Evolutionary conservation across 2,113 vertebrate species (phyloP), one percentile per base, ranked within the genome.

Genomic region (Nesoenas mayeri): DNA sequence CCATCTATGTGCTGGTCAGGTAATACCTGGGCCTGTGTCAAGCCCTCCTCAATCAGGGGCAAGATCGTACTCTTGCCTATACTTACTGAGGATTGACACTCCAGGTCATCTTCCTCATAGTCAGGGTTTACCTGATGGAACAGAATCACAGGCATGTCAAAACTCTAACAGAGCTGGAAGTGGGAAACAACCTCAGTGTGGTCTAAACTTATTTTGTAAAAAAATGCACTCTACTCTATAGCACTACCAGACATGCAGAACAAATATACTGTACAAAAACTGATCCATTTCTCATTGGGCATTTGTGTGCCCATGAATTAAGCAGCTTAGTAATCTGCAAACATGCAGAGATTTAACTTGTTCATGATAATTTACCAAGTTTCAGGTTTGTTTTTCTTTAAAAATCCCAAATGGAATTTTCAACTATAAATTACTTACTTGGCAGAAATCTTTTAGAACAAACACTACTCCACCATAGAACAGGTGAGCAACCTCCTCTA

Each of bases 41-140:
- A 95, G 79, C 94, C 89, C 95, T 96, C 96, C 92, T 95, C 58
- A 75, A 73, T 15, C 12, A 80, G 86, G 95, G 96, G 96, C 96
- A 93, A 79, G 95, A 93, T 75, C 62, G 71, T 69, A 74, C 88
- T 94, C 97, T 97, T 94, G 96, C 96, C 96, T 97, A 89, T 98
- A 99, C 99, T 99, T 98, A 99, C 99, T 95, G 99, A 98, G 83
- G 98, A 98, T 93, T 99, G 98, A 96, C 98, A 98, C 95, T 99
- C 99, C 92, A 98, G 98, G 95, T 98, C 98, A 96, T 99, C 99
- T 97, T 99, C 99, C 97, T 99, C 99, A 98, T 98, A 99, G 97
- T 99, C 99, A 97, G 98, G 98, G 98, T 99, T 99, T 97, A 98
- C 99, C 99, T 99, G 98, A 96, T 96, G 97, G 83, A 96, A 98